Base-by-base conservation (phyloP, 2,888 invertebrate genomes). In the Scrobipalpa costella region DNA sequence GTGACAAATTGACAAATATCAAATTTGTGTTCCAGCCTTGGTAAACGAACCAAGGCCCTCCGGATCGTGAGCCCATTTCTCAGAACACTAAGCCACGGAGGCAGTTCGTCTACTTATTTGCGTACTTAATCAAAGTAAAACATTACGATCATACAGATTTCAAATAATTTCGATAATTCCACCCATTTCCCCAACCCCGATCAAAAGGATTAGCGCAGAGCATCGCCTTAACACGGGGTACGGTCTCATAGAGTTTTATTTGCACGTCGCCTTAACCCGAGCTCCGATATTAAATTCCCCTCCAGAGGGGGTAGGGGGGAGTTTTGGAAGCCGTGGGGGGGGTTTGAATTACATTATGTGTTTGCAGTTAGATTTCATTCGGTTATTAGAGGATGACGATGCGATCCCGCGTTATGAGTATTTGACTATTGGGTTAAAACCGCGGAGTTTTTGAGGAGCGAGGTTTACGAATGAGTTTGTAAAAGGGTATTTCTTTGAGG, bases 241-340 rank as follows among this genome's bases (percentile, higher is more conserved):
- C 85, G 85, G 84, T 85, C 82, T 83, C 87, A 79, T 81, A 82
- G 76, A 87, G 85, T 86, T 86, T 85, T 89, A 87, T 90, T 89
- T 89, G 86, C 87, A 68, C 85, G 83, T 79, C 84, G 89, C 88
- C 88, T 90, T 88, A 90, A 88, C 89, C 89, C 86, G 85, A 81
- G 81, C 84, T 79, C 84, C 74, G 81, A 88, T 88, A 88, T 88
- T 88, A 88, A 87, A 88, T 86, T 87, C 86, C 81, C 82, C 79
- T 67, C 70, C 73, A 72, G 72, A 71, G 44, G 27, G 27, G 27
- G 17, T 19, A 9, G 40, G 44, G 55, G 55, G 34, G 33, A 13
- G 34, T 27, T 34, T 34, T 21, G 52, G 55, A 33, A 55, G 19
- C 21, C 11, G 21, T 13, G 11, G 21, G 50, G 15, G 15, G 34